phyloP scores from a whole-genome alignment of 2,888 invertebrate genomes.

The Ethmia dodecea region DNA sequence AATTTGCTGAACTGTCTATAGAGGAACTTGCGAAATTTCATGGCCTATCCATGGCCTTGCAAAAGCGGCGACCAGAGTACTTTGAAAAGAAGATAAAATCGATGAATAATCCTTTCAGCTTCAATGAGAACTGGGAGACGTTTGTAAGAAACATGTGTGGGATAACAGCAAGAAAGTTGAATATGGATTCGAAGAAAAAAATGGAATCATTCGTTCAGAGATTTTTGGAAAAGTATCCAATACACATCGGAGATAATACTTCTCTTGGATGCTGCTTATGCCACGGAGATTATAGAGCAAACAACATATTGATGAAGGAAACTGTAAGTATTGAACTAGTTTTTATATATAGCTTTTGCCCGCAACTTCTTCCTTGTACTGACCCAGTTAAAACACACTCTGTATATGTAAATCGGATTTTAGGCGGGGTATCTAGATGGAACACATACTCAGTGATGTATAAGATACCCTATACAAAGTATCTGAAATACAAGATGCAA shows the following conservation, averaged over 20 bases:
- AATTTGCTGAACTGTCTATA: constrained; percentile 27
- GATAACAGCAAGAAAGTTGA: constrained; percentile 7
- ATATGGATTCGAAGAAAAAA: constrained; percentile 23
- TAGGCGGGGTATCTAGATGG: too few species aligned
- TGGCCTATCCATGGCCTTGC: constrained; percentile 24
- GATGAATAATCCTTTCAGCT: constrained; percentile 13
- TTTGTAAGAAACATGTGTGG: constrained; percentile 15
- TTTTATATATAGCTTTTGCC: too few species aligned
- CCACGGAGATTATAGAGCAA: constrained; percentile 51
- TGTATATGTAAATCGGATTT: too few species aligned
- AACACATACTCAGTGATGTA: too few species aligned
- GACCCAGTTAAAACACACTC: too few species aligned
- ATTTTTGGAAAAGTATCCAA: constrained; percentile 22
- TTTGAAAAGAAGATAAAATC: constrained; percentile 18
- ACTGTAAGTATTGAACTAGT: constrained; percentile 39
- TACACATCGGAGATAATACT: constrained; percentile 24
- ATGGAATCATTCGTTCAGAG: constrained; percentile 20
- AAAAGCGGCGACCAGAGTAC: constrained; percentile 24
- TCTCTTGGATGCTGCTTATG: constrained; percentile 29
- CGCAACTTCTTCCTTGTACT: too few species aligned
- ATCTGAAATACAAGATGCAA: too few species aligned
- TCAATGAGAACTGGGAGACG: constrained; percentile 22
- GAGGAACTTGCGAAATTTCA: constrained; percentile 33
- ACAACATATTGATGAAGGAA: constrained; percentile 44
- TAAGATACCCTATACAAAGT: too few species aligned